Percentiles rank a stretch among this genome's conserved stretches.
Evolutionary conservation across 2,888 invertebrate species (phyloP).

Genomic region (Chrysodeixis includens): DNA sequence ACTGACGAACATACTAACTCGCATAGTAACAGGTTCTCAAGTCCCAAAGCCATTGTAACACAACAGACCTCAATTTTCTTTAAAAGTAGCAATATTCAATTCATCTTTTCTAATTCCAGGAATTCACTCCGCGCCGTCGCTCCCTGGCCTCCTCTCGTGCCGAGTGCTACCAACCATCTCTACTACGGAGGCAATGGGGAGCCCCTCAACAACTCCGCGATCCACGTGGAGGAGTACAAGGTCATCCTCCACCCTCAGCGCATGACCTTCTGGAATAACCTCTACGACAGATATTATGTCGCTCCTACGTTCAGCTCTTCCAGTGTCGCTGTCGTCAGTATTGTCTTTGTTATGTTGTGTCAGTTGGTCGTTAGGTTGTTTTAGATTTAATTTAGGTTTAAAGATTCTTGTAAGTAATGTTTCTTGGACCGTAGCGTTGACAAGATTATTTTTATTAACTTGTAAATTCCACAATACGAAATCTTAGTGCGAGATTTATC

Average conservation of each 20-base stretch:
- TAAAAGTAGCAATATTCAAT: too few relatives aligned
- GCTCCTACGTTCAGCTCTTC: constrained; percentile 63
- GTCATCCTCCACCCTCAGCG: constrained; percentile 68
- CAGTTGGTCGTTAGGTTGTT: constrained; percentile 59
- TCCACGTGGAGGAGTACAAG: constrained; percentile 54
- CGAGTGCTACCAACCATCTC: constrained; percentile 57
- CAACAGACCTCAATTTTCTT: too few relatives aligned
- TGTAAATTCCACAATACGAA: too few relatives aligned
- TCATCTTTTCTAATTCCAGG: constrained; percentile 3
- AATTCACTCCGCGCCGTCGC: background rate
- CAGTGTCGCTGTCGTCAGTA: constrained; percentile 41
- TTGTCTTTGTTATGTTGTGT: constrained; percentile 57
- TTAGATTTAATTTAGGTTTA: constrained; percentile 28
- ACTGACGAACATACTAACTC: too few relatives aligned
- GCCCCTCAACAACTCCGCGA: constrained; percentile 26
- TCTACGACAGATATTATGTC: constrained; percentile 66
- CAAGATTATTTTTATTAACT: too few relatives aligned
- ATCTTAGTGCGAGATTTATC: too few relatives aligned
- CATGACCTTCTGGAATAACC: constrained; percentile 68
- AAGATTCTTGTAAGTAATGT: too few relatives aligned
- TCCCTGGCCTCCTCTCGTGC: constrained; percentile 60
- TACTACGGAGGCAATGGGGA: constrained; percentile 61
- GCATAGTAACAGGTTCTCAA: too few relatives aligned
- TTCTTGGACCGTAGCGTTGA: too few relatives aligned
- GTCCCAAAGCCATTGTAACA: too few relatives aligned